These are phyloP conservation scores for Limonius californicus DNA, from an alignment of 1,140 invertebrate genomes.

Conservation along the genomic window DNA sequence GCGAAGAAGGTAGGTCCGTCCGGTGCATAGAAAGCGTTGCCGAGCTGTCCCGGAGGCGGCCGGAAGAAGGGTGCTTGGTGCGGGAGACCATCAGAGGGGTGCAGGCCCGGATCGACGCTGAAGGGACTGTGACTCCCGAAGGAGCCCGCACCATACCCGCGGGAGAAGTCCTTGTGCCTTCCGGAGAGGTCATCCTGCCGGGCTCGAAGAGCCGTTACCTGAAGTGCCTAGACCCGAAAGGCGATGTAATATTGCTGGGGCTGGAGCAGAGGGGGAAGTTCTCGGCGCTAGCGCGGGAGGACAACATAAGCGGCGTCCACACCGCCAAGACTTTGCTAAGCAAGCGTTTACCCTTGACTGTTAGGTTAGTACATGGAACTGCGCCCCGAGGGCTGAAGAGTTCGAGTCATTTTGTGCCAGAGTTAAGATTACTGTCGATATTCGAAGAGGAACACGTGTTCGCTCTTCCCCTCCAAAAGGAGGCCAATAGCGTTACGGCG, in stretches of 20 bases:
- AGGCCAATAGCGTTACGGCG: conserved; percentile 70
- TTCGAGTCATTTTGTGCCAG: conserved; percentile 74
- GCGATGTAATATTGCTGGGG: conserved; percentile 76
- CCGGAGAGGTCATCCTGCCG: conserved; percentile 70
- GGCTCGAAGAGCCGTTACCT: conserved; percentile 71
- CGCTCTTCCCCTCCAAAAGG: conserved; percentile 76
- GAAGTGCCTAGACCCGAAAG: conserved; percentile 79
- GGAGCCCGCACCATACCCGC: conserved; percentile 67
- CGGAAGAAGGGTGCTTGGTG: conserved; percentile 75
- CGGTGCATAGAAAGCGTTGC: conserved; percentile 83
- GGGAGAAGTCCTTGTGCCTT: conserved; percentile 62
- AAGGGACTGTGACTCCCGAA: conserved; percentile 65
- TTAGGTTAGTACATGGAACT: conserved; percentile 83
- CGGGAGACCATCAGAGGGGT: conserved; percentile 82
- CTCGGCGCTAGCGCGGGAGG: conserved; percentile 83
- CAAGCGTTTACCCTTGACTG: conserved; percentile 86
- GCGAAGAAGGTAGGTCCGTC: conserved; percentile 86
- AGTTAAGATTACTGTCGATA: conserved; percentile 76
- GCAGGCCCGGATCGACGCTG: conserved; percentile 62
- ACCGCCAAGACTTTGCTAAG: conserved; percentile 79
- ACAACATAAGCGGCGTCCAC: conserved; percentile 90
- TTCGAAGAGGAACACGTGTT: conserved; percentile 85
- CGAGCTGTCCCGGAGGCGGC: conserved; percentile 71
- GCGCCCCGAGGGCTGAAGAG: conserved; percentile 75
- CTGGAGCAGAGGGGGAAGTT: conserved; percentile 86